Evolutionary conservation across 2,797 vertebrate genomes (phyloP).

Genomic region (Sebastes itinus): DNA sequence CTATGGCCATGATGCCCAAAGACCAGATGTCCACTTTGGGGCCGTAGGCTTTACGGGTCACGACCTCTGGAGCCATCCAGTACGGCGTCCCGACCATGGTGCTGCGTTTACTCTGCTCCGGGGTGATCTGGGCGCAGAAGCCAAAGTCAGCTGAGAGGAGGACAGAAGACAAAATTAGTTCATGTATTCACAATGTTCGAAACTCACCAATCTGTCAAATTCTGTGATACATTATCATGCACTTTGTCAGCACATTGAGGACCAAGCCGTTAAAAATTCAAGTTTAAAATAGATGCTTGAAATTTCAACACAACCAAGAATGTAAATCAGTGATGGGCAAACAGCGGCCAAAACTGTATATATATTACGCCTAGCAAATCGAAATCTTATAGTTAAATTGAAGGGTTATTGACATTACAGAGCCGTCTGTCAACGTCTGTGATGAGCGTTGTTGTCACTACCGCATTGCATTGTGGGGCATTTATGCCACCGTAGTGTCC

Average conservation of each 20-base stretch:
- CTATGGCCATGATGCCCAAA: slow-evolving; percentile 96
- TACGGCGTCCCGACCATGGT: slow-evolving; percentile 98
- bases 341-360: neutral
- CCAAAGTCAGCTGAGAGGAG: slow-evolving; percentile 90
- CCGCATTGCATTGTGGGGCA: too few species aligned
- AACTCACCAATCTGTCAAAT: neutral
- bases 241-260: neutral
- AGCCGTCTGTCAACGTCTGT: too few species aligned
- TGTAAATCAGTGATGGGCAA: neutral
- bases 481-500: too few species aligned
- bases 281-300: neutral
- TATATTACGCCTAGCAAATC: too few species aligned
- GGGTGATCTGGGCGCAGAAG: slow-evolving; percentile 97
- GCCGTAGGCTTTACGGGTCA: slow-evolving; percentile 93
- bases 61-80: slow-evolving; percentile 98
- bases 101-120: slow-evolving; percentile 96
- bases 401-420: too few species aligned
- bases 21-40: slow-evolving; percentile 99
- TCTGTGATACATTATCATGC: neutral
- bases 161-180: neutral
- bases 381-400: too few species aligned
- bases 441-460: too few species aligned
- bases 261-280: neutral
- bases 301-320: neutral
- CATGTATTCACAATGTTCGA: neutral